Evolutionary conservation across 2,113 vertebrate species (phyloP).

Genomic region (Paraplagusia blochii): DNA sequence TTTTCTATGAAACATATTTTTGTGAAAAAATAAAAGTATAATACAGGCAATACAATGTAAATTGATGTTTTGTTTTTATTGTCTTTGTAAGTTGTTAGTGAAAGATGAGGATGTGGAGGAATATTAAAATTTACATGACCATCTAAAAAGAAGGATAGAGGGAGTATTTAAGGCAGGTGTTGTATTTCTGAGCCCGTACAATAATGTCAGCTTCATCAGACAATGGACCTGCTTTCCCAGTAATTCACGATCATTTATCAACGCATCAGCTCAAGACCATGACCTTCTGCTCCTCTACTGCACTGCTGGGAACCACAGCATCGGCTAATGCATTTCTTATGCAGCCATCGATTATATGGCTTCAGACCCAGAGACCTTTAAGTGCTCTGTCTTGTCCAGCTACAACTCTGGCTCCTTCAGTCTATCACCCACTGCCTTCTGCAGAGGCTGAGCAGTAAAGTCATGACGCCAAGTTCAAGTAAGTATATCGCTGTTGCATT

Average conservation of each 20-base stretch:
- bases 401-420: slow-evolving; percentile 1
- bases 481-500: too few species aligned
- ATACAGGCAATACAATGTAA: slow-evolving; percentile 4
- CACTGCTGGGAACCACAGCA: slow-evolving; percentile 1
- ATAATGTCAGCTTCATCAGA: slow-evolving; percentile 6
- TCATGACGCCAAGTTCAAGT: too few species aligned
- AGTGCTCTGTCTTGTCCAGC: slow-evolving; percentile 19
- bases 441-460: background rate
- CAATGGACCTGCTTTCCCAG: slow-evolving; percentile 25
- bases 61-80: background rate
- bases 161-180: background rate
- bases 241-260: slow-evolving; percentile 17
- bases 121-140: too few species aligned
- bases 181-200: background rate
- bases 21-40: slow-evolving; percentile 32
- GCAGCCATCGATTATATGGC: slow-evolving; percentile 1
- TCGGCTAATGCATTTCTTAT: slow-evolving; percentile 40
- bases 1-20: slow-evolving; percentile 48
- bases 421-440: background rate
- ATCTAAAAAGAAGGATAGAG: too few species aligned
- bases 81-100: background rate
- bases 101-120: too few species aligned
- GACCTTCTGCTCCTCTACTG: slow-evolving; percentile 4
- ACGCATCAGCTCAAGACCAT: slow-evolving; percentile 12
- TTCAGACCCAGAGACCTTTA: slow-evolving; percentile 11